A percentile compares a stretch with the other conserved stretches of the same genome.
Evolutionary conservation across 2,888 invertebrate genomes (phyloP).

Genomic region (Salticus scenicus): DNA sequence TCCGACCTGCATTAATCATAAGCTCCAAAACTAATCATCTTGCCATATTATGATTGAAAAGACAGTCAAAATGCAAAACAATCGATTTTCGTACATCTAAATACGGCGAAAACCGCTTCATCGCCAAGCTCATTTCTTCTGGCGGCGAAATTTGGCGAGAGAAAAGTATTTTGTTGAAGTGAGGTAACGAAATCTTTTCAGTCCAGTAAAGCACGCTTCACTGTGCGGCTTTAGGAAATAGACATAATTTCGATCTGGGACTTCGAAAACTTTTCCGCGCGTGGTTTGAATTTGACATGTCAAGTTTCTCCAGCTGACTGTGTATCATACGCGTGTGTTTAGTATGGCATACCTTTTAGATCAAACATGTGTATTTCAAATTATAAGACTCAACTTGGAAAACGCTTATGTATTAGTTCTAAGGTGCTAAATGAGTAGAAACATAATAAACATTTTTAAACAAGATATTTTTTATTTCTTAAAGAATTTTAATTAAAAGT

Average conservation of each 20-base stretch:
- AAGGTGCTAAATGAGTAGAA: too few relatives aligned
- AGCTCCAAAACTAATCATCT: conserved; percentile 57
- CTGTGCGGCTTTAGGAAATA: background rate
- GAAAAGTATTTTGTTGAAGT: conserved; percentile 18
- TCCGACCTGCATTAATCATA: conserved; percentile 41
- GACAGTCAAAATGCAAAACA: conserved; percentile 50
- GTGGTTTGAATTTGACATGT: background rate
- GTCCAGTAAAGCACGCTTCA: conserved; percentile 31
- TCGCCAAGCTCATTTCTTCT: conserved; percentile 31
- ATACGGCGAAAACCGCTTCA: background rate
- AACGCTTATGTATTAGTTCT: too few relatives aligned
- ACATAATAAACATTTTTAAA: too few relatives aligned
- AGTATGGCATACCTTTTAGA: too few relatives aligned
- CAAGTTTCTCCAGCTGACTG: too few relatives aligned
- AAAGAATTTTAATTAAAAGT: too few relatives aligned
- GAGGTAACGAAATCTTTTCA: conserved; percentile 26
- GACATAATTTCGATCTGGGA: background rate
- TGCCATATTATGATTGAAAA: conserved; percentile 64
- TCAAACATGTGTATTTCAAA: too few relatives aligned
- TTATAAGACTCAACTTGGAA: too few relatives aligned
- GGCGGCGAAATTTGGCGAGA: conserved; percentile 48
- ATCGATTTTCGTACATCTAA: conserved; percentile 50
- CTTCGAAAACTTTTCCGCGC: background rate
- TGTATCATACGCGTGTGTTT: too few relatives aligned
- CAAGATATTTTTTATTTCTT: too few relatives aligned